Conservation (phyloP, 2,113 vertebrate species). For the Colaptes auratus region DNA sequence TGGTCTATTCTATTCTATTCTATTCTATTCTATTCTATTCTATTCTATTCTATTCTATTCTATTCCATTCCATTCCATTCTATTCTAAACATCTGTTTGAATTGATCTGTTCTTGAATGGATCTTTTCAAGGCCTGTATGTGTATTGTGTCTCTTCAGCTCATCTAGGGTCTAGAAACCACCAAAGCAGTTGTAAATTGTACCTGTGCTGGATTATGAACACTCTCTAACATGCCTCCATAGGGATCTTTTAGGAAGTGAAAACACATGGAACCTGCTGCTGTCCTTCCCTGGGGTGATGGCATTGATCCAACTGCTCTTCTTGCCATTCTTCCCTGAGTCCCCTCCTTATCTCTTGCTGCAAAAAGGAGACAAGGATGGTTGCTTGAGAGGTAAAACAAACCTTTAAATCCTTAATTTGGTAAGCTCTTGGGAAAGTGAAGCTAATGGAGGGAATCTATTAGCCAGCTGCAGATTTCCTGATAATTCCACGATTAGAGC, state of each 20-base stretch:
- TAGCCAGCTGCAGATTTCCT: background rate
- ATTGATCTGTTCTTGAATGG: too few species aligned
- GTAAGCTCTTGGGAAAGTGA: background rate
- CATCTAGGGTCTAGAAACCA: background rate
- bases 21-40: too few species aligned
- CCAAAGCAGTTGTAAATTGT: background rate
- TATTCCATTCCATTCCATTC: too few species aligned
- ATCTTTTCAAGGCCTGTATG: background rate
- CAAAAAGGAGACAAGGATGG: constrained; percentile 78
- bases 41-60: too few species aligned
- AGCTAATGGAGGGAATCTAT: background rate
- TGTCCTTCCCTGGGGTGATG: constrained; percentile 70
- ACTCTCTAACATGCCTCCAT: background rate
- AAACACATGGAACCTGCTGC: constrained; percentile 82
- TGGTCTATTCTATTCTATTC: too few species aligned
- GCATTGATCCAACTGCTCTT: constrained; percentile 78
- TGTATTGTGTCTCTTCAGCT: background rate
- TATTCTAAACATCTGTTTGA: background rate
- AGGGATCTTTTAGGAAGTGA: constrained; percentile 86
- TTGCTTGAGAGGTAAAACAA: constrained; percentile 74
- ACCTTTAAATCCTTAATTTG: background rate
- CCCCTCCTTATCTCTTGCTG: constrained; percentile 75
- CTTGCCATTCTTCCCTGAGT: constrained; percentile 77
- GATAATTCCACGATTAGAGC: background rate
- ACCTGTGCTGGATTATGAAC: background rate